phyloP scores from a whole-genome alignment of 2,797 vertebrate genomes.

The Coilia nasus region DNA sequence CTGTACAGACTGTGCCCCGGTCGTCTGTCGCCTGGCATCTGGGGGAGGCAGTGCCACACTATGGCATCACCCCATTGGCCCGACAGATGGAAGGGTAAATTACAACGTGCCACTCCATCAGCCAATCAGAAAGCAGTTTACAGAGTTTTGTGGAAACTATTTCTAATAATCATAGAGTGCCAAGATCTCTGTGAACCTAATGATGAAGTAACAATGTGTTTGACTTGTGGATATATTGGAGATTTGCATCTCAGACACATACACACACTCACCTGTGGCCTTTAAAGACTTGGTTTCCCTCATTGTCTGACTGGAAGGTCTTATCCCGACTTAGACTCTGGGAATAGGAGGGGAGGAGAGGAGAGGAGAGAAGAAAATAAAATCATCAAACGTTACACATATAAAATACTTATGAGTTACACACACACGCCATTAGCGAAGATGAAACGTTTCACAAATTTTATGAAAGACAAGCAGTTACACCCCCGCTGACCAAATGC shows the following conservation, averaged over 20 bases:
- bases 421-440: not conserved
- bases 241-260: not conserved
- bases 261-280: constrained; percentile 85
- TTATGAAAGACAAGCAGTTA: not conserved
- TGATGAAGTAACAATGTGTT: no score
- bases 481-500: no score
- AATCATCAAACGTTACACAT: not conserved
- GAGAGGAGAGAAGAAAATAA: not conserved
- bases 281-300: constrained; percentile 87
- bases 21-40: no score
- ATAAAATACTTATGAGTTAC: not conserved
- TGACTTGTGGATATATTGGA: no score
- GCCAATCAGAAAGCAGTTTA: not conserved
- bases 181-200: no score
- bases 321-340: constrained; percentile 85
- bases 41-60: no score
- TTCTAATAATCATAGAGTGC: no score
- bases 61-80: not conserved
- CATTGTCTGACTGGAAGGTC: constrained; percentile 84
- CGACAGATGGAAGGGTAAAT: not conserved
- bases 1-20: no score
- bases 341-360: constrained; percentile 4
- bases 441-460: not conserved
- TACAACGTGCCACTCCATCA: not conserved
- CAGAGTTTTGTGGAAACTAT: no score